phyloP scores from a whole-genome alignment of 2,888 invertebrate genomes.

The Caenorhabditis sp. region DNA sequence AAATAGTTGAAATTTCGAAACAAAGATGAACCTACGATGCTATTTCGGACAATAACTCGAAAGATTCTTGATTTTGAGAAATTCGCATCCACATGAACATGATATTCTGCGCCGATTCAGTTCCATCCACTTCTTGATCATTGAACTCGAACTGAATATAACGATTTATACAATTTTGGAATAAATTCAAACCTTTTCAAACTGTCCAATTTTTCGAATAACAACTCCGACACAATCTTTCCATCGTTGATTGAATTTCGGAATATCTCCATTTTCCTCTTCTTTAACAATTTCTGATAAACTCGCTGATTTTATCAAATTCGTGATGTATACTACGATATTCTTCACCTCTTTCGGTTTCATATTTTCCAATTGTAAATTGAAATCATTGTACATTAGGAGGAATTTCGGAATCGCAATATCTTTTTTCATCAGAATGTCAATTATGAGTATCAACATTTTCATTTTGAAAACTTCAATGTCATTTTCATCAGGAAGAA shows the following conservation, averaged over 20 bases:
- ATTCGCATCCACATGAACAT: conserved; percentile 24
- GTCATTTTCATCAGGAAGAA: conserved; percentile 2
- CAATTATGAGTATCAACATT: conserved; percentile 17
- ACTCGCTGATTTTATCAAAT: background rate
- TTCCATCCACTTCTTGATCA: conserved; percentile 5
- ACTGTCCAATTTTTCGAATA: conserved; percentile 10
- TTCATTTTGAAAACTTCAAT: background rate
- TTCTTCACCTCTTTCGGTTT: conserved; percentile 3
- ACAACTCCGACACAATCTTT: conserved; percentile 21
- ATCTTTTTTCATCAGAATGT: conserved; percentile 12
- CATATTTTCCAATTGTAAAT: background rate
- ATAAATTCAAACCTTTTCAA: conserved; percentile 7
- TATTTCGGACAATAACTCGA: conserved; percentile 30
- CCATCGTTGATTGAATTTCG: conserved; percentile 18
- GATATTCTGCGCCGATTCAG: conserved; percentile 14
- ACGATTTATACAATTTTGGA: background rate
- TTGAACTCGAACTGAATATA: conserved; percentile 16
- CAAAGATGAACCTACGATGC: background rate
- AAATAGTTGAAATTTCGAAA: background rate
- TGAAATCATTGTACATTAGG: conserved; percentile 32
- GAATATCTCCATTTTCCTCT: conserved; percentile 9
- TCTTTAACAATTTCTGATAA: background rate
- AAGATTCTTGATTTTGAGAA: conserved; percentile 17
- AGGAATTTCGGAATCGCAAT: conserved; percentile 27
- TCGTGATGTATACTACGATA: conserved; percentile 11